Evolutionary conservation across 2,888 invertebrate genomes (phyloP).

Genomic region (Diploptera punctata): DNA sequence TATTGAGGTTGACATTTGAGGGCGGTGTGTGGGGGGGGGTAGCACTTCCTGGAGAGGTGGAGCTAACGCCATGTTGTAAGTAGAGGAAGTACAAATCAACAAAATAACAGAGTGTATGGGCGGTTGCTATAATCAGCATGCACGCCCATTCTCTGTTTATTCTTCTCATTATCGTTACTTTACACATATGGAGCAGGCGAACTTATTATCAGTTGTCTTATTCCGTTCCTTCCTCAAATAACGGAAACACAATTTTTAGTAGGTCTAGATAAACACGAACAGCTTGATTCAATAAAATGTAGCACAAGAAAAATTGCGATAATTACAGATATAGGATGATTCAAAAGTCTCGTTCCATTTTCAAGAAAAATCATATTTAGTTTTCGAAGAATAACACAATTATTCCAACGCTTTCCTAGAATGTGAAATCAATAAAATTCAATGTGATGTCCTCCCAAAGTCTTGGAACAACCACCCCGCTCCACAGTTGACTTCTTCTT

Average conservation of each 20-base stretch:
- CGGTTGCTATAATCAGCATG: background rate
- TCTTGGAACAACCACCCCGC: background rate
- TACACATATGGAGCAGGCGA: too few species aligned
- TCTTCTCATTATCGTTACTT: too few species aligned
- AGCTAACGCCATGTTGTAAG: conserved; percentile 28
- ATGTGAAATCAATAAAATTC: background rate
- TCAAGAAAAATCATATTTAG: too few species aligned
- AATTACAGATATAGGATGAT: too few species aligned
- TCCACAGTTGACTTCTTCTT: too few species aligned
- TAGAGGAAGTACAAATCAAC: conserved; percentile 18
- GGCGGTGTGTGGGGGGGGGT: background rate
- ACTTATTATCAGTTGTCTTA: too few species aligned
- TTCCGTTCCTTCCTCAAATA: too few species aligned
- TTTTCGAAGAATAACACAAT: background rate
- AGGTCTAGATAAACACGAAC: too few species aligned
- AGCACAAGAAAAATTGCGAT: too few species aligned
- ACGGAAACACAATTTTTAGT: too few species aligned
- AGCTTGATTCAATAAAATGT: too few species aligned
- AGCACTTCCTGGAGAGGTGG: conserved; percentile 27
- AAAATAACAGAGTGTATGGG: conserved; percentile 11
- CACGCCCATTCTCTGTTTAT: conserved; percentile 23
- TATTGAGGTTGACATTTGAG: conserved; percentile 8
- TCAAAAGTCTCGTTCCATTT: too few species aligned
- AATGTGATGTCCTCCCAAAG: background rate
- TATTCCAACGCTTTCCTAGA: background rate